phyloP scores from a whole-genome alignment of 1,140 invertebrate genomes.

The Hermatobates lingyangjiaoensis region DNA sequence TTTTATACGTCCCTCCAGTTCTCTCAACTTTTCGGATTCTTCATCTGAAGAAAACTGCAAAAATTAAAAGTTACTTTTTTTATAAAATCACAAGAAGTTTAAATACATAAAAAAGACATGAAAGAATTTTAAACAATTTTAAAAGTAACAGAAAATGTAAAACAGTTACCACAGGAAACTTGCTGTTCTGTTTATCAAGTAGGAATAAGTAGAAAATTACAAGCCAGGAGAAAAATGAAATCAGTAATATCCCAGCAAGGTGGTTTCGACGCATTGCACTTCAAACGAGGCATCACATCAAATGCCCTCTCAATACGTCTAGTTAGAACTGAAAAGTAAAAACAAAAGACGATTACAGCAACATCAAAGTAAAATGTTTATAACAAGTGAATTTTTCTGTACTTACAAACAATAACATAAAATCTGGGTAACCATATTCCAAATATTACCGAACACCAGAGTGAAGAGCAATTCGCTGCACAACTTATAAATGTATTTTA shows the following conservation, averaged over 20 bases:
- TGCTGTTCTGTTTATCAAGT: background rate
- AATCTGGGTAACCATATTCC: too few relatives aligned
- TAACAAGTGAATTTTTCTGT: too few relatives aligned
- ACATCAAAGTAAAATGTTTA: too few relatives aligned
- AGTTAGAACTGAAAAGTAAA: background rate
- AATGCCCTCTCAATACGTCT: background rate
- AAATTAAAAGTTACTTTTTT: slow-evolving; percentile 1
- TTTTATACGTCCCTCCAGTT: slow-evolving; percentile 9
- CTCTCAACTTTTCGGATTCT: background rate
- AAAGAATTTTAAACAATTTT: background rate
- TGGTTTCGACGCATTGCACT: slow-evolving; percentile 12
- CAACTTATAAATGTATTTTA: too few relatives aligned
- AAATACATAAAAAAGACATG: background rate
- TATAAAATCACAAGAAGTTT: background rate
- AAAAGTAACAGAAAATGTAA: background rate
- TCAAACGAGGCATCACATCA: slow-evolving; percentile 5
- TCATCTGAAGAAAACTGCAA: slow-evolving; percentile 1
- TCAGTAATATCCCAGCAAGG: slow-evolving; percentile 9
- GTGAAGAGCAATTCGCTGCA: too few relatives aligned
- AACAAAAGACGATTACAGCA: background rate
- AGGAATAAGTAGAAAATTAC: slow-evolving; percentile 10
- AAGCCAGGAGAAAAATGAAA: slow-evolving; percentile 12
- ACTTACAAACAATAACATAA: too few relatives aligned
- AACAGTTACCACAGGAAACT: background rate
- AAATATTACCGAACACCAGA: too few relatives aligned